Conservation (phyloP, 1,140 invertebrate genomes). For the Homarus americanus region DNA sequence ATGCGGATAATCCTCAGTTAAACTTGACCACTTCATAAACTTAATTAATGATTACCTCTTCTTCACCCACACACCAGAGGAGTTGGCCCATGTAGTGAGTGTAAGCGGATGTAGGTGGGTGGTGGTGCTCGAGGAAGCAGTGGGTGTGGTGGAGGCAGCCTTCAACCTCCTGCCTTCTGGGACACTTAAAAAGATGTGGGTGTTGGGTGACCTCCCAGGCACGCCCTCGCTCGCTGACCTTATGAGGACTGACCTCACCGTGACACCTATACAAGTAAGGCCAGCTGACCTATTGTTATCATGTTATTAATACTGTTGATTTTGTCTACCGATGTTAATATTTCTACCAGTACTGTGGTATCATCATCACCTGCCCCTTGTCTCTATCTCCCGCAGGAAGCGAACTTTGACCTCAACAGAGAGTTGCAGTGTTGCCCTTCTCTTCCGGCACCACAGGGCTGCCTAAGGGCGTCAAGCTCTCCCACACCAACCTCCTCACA, state of each 20-base stretch:
- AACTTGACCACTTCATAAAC: too few species aligned
- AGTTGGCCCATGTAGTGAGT: constrained; percentile 11
- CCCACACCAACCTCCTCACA: constrained; percentile 84
- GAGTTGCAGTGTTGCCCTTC: constrained; percentile 76
- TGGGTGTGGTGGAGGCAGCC: neutral
- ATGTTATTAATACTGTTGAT: too few species aligned
- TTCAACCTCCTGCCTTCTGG: neutral
- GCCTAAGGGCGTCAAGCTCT: constrained; percentile 91
- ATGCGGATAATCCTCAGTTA: too few species aligned
- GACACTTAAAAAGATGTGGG: constrained; percentile 28
- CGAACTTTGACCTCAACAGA: neutral
- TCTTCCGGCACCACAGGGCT: constrained; percentile 92
- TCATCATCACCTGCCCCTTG: too few species aligned
- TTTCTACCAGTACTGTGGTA: too few species aligned
- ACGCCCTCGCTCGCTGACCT: neutral
- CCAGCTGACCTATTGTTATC: too few species aligned
- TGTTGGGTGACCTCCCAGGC: neutral
- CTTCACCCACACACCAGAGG: constrained; percentile 26
- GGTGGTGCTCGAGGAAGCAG: constrained; percentile 10
- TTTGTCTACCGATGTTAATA: too few species aligned
- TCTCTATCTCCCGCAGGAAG: neutral
- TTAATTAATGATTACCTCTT: neutral
- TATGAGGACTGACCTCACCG: neutral
- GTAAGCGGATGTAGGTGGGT: constrained; percentile 37
- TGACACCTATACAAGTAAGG: neutral